Percentiles rank a stretch among this genome's conserved stretches.
Conservation (phyloP, 2,113 vertebrate species). For the Ictalurus furcatus region DNA sequence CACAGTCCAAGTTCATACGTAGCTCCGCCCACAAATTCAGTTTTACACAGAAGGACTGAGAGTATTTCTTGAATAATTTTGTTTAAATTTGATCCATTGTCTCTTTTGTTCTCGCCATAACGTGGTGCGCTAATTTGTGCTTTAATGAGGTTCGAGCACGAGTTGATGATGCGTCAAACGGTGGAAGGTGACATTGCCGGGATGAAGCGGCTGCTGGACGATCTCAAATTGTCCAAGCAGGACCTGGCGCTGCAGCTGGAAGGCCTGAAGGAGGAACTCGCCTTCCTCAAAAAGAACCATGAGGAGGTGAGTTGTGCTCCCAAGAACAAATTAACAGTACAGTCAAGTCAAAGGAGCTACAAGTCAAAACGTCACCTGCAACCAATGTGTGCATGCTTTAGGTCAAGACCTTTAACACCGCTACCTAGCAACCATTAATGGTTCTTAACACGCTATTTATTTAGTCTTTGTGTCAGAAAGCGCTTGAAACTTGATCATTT, state of each 20-base stretch:
- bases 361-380: not conserved
- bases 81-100: not conserved
- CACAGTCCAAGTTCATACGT: not conserved
- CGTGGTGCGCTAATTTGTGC: not conserved
- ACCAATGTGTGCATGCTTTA: not conserved
- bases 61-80: not conserved
- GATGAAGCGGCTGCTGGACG: constrained; percentile 72
- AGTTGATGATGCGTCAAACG: constrained; percentile 77
- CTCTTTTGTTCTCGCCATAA: no score
- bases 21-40: not conserved
- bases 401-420: not conserved
- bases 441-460: not conserved
- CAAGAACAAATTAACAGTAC: not conserved
- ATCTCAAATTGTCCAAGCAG: constrained; percentile 65
- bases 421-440: not conserved
- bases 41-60: not conserved
- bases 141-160: constrained; percentile 61
- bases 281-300: constrained; percentile 71
- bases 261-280: constrained; percentile 67
- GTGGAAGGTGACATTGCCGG: constrained; percentile 82
- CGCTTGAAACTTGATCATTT: not conserved
- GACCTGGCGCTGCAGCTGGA: constrained; percentile 73
- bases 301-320: constrained; percentile 61
- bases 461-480: not conserved
- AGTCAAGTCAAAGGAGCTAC: not conserved